Evolutionary conservation across 2,797 vertebrate species (phyloP), one percentile per base, ranked within the genome.

Genomic region (Peromyscus nudipes): DNA sequence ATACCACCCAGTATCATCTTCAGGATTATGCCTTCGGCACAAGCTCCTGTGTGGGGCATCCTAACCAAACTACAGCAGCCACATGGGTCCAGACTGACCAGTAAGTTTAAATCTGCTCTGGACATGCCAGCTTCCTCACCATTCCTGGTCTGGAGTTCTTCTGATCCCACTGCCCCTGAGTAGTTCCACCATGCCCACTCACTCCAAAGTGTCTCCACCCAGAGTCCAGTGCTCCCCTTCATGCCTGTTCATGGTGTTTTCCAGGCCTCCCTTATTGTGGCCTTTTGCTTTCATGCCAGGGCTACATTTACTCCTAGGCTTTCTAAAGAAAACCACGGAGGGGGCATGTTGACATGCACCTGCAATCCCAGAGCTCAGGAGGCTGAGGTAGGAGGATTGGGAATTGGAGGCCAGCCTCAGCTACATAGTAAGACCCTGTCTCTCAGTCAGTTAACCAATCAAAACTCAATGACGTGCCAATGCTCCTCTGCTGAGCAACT

Each of bases 131-230:
- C 5, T 10, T 79, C 55, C 34, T 84, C 65, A 29, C 52, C 14
- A 1, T 6, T 29, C 65, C 73, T 31, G 65, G 11, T 29, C 71
- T 67, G 21, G 25, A 0, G 0, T 19, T 4, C 37, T 23, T 0
- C 11, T 6, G 25, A 16, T 40, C 31, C 19, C 11, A 37, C 12
- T 7, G 31, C 40, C 9, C 6, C 52, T 12, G 2, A 40, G n/a
- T 73, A 73, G n/a, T n/a, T 73, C n/a, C 19, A 4, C 46, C 27
- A 4, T 0, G 23, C 49, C 17, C 77, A n/a, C 64, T 40, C 49
- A 10, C 0, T 3, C 34, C 4, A 27, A 11, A 43, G 37, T 43
- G 25, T 11, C 0, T 2, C 0, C 2, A 2, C 12, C 21, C 0
- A 9, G 46, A 46, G 57, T 10, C 49, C 17, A 14, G 5, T 13